Evolutionary conservation across 1,140 invertebrate genomes (phyloP).

Genomic region (Drosophila subobscura): DNA sequence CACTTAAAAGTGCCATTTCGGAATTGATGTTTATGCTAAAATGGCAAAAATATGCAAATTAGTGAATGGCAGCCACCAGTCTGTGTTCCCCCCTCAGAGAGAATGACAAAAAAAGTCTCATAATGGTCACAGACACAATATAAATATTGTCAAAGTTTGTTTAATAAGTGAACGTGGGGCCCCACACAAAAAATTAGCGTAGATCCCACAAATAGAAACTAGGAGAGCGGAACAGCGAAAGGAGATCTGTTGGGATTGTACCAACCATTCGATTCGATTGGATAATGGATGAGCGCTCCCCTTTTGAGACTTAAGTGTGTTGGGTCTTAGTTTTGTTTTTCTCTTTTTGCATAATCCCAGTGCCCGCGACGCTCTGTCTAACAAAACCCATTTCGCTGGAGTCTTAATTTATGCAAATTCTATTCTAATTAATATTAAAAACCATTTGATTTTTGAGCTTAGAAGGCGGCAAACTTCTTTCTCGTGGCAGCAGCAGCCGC

Average conservation of each 20-base stretch:
- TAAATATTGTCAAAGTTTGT: conserved; percentile 43
- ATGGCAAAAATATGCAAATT: conserved; percentile 79
- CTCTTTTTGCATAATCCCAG: conserved; percentile 44
- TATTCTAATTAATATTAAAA: conserved; percentile 77
- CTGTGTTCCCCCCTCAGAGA: conserved; percentile 20
- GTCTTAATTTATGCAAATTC: conserved; percentile 76
- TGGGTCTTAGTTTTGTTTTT: background rate
- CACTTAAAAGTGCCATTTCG: conserved; percentile 81
- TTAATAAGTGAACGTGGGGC: conserved; percentile 51
- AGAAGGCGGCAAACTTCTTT: conserved; percentile 62
- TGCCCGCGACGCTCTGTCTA: conserved; percentile 75
- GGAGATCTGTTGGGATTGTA: conserved; percentile 17
- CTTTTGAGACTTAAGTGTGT: conserved; percentile 11
- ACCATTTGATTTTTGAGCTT: conserved; percentile 48
- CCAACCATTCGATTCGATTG: background rate
- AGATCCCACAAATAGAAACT: conserved; percentile 42
- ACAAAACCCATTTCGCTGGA: conserved; percentile 59
- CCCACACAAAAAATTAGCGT: conserved; percentile 41
- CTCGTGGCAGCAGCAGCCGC: conserved; percentile 48
- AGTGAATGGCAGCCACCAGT: conserved; percentile 70
- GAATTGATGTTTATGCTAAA: conserved; percentile 73
- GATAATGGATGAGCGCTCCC: conserved; percentile 21
- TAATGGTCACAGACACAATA: conserved; percentile 48
- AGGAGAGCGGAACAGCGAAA: conserved; percentile 29
- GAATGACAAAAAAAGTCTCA: conserved; percentile 55